A percentile compares a stretch with the other conserved stretches of the same genome.
phyloP scores from a whole-genome alignment of 2,888 invertebrate species.

The Chaetogeoica ovagalla region DNA sequence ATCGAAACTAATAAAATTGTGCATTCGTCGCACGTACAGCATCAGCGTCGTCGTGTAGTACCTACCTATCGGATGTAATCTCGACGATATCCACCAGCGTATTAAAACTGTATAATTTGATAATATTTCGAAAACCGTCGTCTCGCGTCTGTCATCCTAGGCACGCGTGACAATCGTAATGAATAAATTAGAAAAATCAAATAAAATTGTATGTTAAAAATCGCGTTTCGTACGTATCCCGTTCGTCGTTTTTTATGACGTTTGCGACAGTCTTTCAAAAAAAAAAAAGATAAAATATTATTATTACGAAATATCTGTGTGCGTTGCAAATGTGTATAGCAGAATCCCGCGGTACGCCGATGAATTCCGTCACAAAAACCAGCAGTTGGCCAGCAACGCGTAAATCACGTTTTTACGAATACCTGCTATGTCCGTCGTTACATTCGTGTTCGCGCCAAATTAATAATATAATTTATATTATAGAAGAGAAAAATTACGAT shows the following conservation, averaged over 20 bases:
- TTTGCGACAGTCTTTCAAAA: too few species aligned
- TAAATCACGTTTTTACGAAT: constrained; percentile 24
- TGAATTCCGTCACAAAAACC: constrained; percentile 7
- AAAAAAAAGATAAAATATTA: too few species aligned
- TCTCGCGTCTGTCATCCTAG: not conserved
- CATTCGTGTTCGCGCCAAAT: constrained; percentile 19
- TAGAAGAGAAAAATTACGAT: not conserved
- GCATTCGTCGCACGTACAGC: constrained; percentile 35
- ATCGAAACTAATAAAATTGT: constrained; percentile 11
- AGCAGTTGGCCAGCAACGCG: not conserved
- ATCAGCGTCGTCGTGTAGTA: not conserved
- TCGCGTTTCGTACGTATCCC: too few species aligned
- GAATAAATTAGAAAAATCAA: not conserved
- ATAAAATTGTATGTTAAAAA: too few species aligned
- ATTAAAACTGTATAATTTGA: constrained; percentile 33
- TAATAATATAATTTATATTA: constrained; percentile 18
- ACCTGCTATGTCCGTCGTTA: not conserved
- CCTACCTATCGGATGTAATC: not conserved
- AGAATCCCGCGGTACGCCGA: too few species aligned
- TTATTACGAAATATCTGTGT: not conserved
- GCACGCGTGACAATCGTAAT: not conserved
- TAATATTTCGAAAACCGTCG: constrained; percentile 25
- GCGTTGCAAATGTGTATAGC: not conserved
- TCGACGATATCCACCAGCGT: constrained; percentile 8
- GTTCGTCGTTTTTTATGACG: too few species aligned